Evolutionary conservation across 2,113 vertebrate species (phyloP), one percentile per base, ranked within the genome.

Genomic region (Lasiurus cinereus): DNA sequence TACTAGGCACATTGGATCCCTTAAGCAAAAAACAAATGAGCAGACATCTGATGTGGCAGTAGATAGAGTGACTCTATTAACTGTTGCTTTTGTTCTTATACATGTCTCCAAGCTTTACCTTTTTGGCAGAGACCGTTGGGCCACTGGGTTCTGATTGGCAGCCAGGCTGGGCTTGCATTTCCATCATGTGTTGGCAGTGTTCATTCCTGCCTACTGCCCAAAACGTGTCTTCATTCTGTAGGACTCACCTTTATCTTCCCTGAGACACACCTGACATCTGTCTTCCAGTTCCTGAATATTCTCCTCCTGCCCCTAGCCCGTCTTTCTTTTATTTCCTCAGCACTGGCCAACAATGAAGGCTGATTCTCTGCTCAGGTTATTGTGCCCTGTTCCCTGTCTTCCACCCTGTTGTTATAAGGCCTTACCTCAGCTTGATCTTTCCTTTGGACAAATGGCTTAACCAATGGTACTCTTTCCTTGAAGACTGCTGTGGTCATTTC

Each of bases 381-480:
- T 67, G 39, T 21, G 31, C 19, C 79, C 48, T 27, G 8, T 82
- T 86, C 76, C 10, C 12, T 72, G 8, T 91, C 33, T 59, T 52
- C 43, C 13, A 15, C 54, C 8, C 46, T 85, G 21, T 80, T 93
- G 36, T 72, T 93, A 67, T 93, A 83, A 64, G 66, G 11, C 21
- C 27, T 16, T 21, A 12, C 8, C 21, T 50, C 46, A 50, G 33
- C 69, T 84, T 95, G 59, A 56, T 83, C n/a, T 83, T 4, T n/a
- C 18, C 78, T 1, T 59, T 50, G 46, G 46, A 39, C 77, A 54
- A 52, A 76, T 64, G 54, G 54, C 74, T 69, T 78, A 29, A 74
- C 50, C 66, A 62, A 19, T 72, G 16, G 93, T 29, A n/a, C 36
- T 96, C 36, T 74, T 82, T 96, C 72, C 67, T 83, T 62, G 73